Percentiles rank a stretch among this genome's conserved stretches.
Conservation (phyloP, 1,140 invertebrate genomes). For the Phocides pigmalion region DNA sequence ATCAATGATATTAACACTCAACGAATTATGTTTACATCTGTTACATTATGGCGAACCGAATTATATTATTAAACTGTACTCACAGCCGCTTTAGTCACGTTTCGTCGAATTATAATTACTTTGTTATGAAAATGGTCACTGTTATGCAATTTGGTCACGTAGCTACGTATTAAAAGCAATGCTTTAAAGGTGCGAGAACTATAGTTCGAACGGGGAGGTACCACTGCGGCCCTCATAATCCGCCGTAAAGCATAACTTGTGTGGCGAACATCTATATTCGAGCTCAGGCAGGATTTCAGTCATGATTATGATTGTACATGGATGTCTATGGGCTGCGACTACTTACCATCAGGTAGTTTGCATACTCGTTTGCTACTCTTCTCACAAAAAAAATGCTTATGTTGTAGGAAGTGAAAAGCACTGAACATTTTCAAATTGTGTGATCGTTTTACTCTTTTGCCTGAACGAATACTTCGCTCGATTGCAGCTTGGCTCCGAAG, state of each 20-base stretch:
- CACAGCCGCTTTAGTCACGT: slow-evolving; percentile 13
- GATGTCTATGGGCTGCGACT: too few relatives aligned
- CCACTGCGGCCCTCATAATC: too few relatives aligned
- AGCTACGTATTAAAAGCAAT: slow-evolving; percentile 1
- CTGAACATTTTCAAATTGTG: not conserved
- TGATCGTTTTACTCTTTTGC: slow-evolving; percentile 29
- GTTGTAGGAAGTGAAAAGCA: not conserved
- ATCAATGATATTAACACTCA: slow-evolving; percentile 11
- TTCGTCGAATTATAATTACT: slow-evolving; percentile 7
- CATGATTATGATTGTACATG: too few relatives aligned
- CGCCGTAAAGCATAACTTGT: too few relatives aligned
- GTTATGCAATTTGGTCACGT: slow-evolving; percentile 17
- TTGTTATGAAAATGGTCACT: not conserved
- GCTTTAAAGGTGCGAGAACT: too few relatives aligned
- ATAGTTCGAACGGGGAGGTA: too few relatives aligned
- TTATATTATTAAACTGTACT: not conserved
- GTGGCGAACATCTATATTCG: too few relatives aligned
- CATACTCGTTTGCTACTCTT: too few relatives aligned
- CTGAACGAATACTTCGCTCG: slow-evolving; percentile 26
- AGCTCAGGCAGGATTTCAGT: too few relatives aligned
- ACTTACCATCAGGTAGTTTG: too few relatives aligned
- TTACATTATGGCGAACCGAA: slow-evolving; percentile 10
- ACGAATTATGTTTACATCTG: not conserved
- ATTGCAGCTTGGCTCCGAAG: slow-evolving; percentile 21
- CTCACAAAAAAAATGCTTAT: slow-evolving; percentile 1